Evolutionary conservation across 1,140 invertebrate species (phyloP).

Genomic region (Eriosoma lanigerum): DNA sequence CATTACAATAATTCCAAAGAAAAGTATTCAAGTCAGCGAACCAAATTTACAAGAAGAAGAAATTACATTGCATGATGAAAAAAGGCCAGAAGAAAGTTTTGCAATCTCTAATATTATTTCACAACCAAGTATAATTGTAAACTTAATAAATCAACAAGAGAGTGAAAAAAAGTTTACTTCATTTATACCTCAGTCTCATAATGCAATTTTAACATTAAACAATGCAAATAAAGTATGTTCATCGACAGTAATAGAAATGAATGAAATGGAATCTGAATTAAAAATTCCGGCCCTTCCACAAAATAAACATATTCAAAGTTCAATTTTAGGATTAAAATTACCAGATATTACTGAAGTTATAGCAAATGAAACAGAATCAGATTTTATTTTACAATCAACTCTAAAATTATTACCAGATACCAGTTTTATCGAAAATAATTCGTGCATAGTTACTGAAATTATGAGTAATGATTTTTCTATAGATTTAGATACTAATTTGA

Average conservation of each 20-base stretch:
- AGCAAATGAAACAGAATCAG: constrained; percentile 65
- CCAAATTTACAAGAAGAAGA: constrained; percentile 66
- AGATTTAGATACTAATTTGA: constrained; percentile 62
- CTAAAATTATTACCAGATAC: constrained; percentile 61
- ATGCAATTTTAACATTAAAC: constrained; percentile 63
- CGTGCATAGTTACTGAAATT: constrained; percentile 63
- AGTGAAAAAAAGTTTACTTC: constrained; percentile 63
- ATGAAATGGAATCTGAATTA: constrained; percentile 65
- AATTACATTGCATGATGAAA: constrained; percentile 61
- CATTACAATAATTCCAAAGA: constrained; percentile 64
- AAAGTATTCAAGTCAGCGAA: constrained; percentile 66
- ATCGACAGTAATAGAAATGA: constrained; percentile 61
- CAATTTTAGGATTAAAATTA: constrained; percentile 62
- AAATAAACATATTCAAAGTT: constrained; percentile 61
- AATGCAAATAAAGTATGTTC: constrained; percentile 64
- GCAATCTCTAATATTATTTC: constrained; percentile 64
- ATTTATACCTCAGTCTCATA: constrained; percentile 60
- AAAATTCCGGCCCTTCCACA: constrained; percentile 58
- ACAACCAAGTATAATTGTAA: constrained; percentile 65
- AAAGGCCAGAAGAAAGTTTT: constrained; percentile 60
- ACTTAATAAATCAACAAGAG: constrained; percentile 63
- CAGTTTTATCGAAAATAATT: constrained; percentile 62
- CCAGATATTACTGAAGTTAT: constrained; percentile 60
- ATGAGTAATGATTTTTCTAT: constrained; percentile 62
- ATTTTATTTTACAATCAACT: constrained; percentile 58